Conservation (phyloP, 2,888 invertebrate genomes). For the Cyclophora punctaria region DNA sequence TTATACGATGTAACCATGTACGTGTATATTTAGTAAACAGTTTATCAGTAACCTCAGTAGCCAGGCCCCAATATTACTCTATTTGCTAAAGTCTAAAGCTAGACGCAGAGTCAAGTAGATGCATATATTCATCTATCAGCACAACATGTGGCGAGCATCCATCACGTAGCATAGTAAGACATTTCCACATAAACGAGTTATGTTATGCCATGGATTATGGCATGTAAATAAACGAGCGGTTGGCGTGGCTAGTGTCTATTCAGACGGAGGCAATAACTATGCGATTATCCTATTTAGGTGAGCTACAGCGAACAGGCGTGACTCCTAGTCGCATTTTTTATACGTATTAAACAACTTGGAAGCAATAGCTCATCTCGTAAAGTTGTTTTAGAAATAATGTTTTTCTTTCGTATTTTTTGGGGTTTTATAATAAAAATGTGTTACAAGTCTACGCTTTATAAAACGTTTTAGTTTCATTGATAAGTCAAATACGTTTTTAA, state of each 20-base stretch:
- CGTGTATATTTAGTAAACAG: no score
- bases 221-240: conserved; percentile 67
- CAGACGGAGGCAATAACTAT: conserved; percentile 58
- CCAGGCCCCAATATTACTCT: no score
- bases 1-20: no score
- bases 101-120: background rate
- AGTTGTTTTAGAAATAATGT: no score
- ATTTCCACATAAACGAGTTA: conserved; percentile 54
- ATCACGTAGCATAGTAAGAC: conserved; percentile 41
- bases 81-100: no score
- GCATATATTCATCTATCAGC: conserved; percentile 22
- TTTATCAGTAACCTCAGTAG: no score
- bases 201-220: conserved; percentile 41
- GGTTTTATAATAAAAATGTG: no score
- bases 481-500: no score
- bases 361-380: conserved; percentile 23
- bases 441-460: no score
- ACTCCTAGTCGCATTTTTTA: conserved; percentile 49
- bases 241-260: conserved; percentile 70
- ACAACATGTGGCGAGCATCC: conserved; percentile 25
- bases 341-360: conserved; percentile 39
- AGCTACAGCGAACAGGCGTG: conserved; percentile 57
- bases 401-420: no score
- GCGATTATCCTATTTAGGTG: conserved; percentile 65
- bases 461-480: no score